Base-by-base conservation (phyloP, 2,888 invertebrate species). In the Punctoribates punctum region DNA sequence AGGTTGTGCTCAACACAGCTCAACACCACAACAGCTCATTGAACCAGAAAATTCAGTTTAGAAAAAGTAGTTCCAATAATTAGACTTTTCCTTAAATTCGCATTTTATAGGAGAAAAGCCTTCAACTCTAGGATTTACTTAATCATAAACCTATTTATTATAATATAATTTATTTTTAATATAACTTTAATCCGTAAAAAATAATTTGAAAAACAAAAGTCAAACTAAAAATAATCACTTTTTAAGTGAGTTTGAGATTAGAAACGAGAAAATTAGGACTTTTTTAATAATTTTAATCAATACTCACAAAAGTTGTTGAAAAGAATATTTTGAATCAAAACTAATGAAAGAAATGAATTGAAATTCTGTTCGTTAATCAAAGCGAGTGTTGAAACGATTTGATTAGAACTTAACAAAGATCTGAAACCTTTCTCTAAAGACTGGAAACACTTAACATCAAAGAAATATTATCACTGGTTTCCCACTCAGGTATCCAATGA, bases 11-110 rank as follows among this genome's bases (percentile, higher is more conserved):
- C 2, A 51, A 42, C 42, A 42, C n/a, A n/a, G n/a, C n/a, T n/a
- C n/a, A n/a, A n/a, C n/a, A n/a, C n/a, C n/a, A n/a, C n/a, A 42
- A 51, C 20, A 51, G 51, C 51, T 51, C 51, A 51, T 51, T 51
- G 51, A 51, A 51, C 51, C 51, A 51, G 2, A 51, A 51, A n/a
- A 51, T n/a, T 51, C 5, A 42, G 3, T 48, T 15, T 51, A 20
- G 11, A 5, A 51, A 51, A 51, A 13, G 20, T n/a, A 4, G n/a
- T n/a, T 5, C 2, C 20, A 51, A 51, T 51, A 51, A 51, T n/a
- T 51, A 51, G 5, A 20, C n/a, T 51, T 51, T n/a, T 51, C n/a
- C 1, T 51, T 51, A 51, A 17, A 51, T 51, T 51, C 5, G n/a
- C n/a, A n/a, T 51, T 51, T 20, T 51, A 4, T 51, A 2, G 1